Percentiles rank a stretch among this genome's conserved stretches.
phyloP scores from a whole-genome alignment of 1,140 invertebrate genomes.

The Bactericera cockerelli region DNA sequence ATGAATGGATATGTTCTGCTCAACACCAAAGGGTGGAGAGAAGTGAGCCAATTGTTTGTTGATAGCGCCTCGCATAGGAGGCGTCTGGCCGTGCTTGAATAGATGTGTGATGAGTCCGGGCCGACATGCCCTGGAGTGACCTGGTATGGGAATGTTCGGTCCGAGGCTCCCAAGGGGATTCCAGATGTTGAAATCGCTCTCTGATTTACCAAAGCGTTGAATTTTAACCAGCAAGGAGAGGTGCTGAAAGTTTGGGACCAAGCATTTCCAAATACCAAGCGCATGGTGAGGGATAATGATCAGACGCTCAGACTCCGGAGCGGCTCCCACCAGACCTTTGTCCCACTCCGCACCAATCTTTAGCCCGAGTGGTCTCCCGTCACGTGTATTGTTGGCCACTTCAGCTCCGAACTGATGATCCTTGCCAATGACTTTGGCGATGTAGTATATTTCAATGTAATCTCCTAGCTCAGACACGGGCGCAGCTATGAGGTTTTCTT shows the following conservation, averaged over 20 bases:
- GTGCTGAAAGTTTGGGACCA: neutral
- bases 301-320: conserved; percentile 9
- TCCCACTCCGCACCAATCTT: conserved; percentile 17
- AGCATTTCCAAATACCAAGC: conserved; percentile 2
- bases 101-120: neutral
- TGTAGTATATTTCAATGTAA: neutral
- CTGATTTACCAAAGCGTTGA: neutral
- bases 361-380: conserved; percentile 13
- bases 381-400: conserved; percentile 13
- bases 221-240: neutral
- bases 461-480: neutral
- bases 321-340: conserved; percentile 15
- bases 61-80: neutral
- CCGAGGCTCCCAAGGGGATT: neutral
- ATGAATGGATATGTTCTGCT: no score
- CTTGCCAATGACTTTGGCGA: neutral
- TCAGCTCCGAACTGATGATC: conserved; percentile 4
- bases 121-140: neutral
- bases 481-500: no score
- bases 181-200: neutral
- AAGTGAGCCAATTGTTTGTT: no score
- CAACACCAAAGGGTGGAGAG: no score
- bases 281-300: conserved; percentile 13
- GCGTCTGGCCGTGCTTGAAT: neutral
- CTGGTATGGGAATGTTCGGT: neutral